A percentile compares a stretch with the other conserved stretches of the same genome.
phyloP scores from a whole-genome alignment of 2,113 vertebrate species.

The Colaptes auratus region DNA sequence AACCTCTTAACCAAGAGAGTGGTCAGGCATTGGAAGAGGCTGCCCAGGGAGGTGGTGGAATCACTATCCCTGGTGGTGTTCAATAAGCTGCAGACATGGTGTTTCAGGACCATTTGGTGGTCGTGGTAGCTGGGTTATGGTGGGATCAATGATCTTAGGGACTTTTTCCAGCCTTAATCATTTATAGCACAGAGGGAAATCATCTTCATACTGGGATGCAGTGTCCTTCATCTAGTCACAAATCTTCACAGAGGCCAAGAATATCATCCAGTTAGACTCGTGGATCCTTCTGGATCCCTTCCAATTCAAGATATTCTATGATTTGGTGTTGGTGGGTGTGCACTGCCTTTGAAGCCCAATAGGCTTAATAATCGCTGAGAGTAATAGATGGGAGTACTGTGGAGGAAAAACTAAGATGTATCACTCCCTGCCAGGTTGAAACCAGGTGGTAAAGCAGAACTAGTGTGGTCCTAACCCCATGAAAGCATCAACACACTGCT shows the following conservation, averaged over 20 bases:
- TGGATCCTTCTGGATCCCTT: not conserved
- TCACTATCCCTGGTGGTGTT: too few relatives aligned
- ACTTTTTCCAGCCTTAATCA: too few relatives aligned
- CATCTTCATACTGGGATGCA: not conserved
- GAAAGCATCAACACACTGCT: not conserved
- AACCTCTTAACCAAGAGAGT: too few relatives aligned
- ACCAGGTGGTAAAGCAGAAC: not conserved
- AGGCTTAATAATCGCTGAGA: not conserved
- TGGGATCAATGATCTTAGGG: too few relatives aligned
- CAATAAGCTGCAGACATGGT: too few relatives aligned
- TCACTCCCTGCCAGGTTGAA: not conserved
- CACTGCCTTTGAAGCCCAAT: not conserved
- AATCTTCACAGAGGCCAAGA: not conserved
- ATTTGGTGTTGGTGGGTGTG: not conserved
- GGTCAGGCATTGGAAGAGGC: too few relatives aligned
- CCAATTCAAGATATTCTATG: not conserved
- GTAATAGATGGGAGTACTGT: rapidly evolving
- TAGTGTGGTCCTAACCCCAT: not conserved
- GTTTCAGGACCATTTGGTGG: too few relatives aligned
- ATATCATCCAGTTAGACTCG: not conserved
- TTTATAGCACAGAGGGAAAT: not conserved
- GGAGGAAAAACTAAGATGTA: not conserved
- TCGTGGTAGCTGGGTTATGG: too few relatives aligned
- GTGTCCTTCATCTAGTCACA: not conserved
- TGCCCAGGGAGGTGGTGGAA: too few relatives aligned